Conservation (phyloP, 1,140 invertebrate species). For the Pseudobourletiella spinata region DNA sequence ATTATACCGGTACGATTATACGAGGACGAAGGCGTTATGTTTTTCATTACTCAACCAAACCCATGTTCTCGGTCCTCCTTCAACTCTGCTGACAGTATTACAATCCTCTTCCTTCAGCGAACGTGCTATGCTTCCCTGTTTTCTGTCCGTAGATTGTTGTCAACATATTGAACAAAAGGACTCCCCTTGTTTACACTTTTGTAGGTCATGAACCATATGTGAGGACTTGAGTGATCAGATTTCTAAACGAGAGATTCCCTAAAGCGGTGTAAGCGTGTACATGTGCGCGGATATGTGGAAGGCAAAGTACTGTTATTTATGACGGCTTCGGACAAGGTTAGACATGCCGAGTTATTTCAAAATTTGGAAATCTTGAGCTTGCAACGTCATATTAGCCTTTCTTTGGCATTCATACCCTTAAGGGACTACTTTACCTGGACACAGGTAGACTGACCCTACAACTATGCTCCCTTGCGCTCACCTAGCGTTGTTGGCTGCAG, state of each 20-base stretch:
- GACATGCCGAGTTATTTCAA: neutral
- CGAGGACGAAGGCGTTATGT: neutral
- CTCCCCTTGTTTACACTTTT: neutral
- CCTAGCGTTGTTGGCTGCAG: too few relatives aligned
- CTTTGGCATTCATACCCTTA: neutral
- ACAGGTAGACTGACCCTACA: too few relatives aligned
- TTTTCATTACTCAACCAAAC: neutral
- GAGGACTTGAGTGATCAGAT: neutral
- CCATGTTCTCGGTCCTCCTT: too few relatives aligned
- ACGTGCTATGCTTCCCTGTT: neutral
- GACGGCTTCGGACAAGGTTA: too few relatives aligned
- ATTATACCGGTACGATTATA: neutral
- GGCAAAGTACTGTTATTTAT: neutral
- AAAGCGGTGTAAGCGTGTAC: neutral
- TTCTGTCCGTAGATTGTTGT: neutral
- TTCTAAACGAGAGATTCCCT: neutral
- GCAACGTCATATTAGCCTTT: neutral
- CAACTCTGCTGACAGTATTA: too few relatives aligned
- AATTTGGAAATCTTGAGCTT: neutral
- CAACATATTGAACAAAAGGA: neutral
- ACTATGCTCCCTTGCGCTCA: too few relatives aligned
- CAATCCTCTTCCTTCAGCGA: too few relatives aligned
- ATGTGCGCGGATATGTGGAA: neutral
- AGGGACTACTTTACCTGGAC: too few relatives aligned
- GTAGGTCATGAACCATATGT: neutral